Base-by-base conservation (phyloP, 2,797 vertebrate genomes). In the Macropodus opercularis region DNA sequence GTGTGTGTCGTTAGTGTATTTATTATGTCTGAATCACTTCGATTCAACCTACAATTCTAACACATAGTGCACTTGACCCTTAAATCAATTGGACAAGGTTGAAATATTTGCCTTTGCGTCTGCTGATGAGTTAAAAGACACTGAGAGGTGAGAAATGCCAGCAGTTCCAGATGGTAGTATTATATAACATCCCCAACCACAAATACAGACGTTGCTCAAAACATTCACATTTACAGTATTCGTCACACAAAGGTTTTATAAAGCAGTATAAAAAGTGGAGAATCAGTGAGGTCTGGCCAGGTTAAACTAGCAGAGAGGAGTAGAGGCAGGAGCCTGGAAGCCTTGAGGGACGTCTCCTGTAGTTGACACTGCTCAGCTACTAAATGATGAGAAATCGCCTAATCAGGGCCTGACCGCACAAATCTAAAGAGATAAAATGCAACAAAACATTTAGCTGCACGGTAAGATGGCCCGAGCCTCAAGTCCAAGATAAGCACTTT, bases 191-290 rank as follows among this genome's bases (percentile, higher is more conserved):
- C 46, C 23, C 22, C 73, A 75, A 72, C 14, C 51, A 90, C 86
- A 86, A 91, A 92, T 91, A 89, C 84, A 89, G 77, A 72, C 61
- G 40, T 77, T 57, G 63, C 68, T 81, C 66, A 77, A 77, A 82
- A 86, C 77, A 77, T 87, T 87, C 79, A 85, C 84, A 84, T 81
- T 76, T 83, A 87, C 72, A 87, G 66, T 74, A 67, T 75, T 79
- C 40, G 40, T 82, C 57, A 77, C 67, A 74, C 42, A 63, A 59
- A 66, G 36, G n/a, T 31, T 18, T 41, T 9, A 55, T 46, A 49
- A 68, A 64, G 71, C 53, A 11, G 17, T 27, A 60, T 65, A 23
- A 69, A 68, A 78, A 22, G n/a, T 13, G 10, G 10, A 22, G 34
- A 38, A 2, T 64, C 49, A 6, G 35, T 53, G 14, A 55, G 48